A percentile compares a stretch with the other conserved stretches of the same genome.
These are phyloP conservation scores for Glyphotaelius pellucidus DNA, from an alignment of 2,888 invertebrate genomes.

Conservation along the genomic window DNA sequence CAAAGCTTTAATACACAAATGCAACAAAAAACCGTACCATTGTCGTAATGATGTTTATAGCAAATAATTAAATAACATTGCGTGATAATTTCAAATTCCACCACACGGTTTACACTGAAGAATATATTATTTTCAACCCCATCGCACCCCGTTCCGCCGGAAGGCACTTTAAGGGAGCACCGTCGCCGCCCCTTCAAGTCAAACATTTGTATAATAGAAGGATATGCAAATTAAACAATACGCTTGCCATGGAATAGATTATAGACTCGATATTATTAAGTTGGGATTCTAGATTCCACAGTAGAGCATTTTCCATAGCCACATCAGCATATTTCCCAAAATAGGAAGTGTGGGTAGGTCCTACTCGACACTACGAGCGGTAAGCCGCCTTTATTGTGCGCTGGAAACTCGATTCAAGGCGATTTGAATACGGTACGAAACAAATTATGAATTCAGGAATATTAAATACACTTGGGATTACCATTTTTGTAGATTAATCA, in stretches of 20 bases:
- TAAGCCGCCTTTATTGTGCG: conserved; percentile 21
- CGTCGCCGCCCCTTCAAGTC: conserved; percentile 11
- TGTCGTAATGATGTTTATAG: not conserved
- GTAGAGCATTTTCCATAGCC: conserved; percentile 28
- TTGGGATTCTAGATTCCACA: conserved; percentile 12
- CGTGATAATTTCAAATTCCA: not conserved
- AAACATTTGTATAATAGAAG: conserved; percentile 41
- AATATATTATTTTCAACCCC: not conserved
- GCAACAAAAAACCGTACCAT: not conserved
- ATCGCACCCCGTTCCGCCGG: not conserved
- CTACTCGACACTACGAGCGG: not conserved
- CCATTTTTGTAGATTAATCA: conserved; percentile 14
- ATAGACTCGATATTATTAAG: conserved; percentile 31
- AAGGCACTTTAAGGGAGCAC: not conserved
- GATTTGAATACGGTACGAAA: conserved; percentile 26
- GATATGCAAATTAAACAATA: conserved; percentile 45
- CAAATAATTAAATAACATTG: not conserved
- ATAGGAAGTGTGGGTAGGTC: not conserved
- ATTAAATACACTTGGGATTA: conserved; percentile 27
- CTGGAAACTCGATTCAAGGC: conserved; percentile 31
- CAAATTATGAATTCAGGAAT: conserved; percentile 6
- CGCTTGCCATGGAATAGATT: conserved; percentile 36
- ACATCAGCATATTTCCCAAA: conserved; percentile 37
- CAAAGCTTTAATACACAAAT: too few relatives aligned
- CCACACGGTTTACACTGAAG: not conserved